These are phyloP conservation scores for Leptura quadrifasciata DNA, from an alignment of 2,888 invertebrate species.

Conservation along the genomic window DNA sequence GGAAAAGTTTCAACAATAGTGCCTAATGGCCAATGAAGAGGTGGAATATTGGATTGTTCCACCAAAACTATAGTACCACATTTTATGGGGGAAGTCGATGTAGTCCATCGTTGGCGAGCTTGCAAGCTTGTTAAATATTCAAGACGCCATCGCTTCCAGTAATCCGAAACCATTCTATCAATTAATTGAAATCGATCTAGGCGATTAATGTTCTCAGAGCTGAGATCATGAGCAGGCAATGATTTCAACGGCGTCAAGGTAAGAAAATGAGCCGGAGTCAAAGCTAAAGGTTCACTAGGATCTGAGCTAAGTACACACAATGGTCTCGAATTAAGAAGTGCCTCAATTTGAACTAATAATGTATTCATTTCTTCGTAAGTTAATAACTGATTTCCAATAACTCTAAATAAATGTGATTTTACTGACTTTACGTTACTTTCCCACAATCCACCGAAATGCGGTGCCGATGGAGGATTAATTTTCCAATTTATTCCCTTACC, in stretches of 20 bases:
- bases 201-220: conserved; percentile 20
- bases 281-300: conserved; percentile 24
- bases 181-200: conserved; percentile 33
- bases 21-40: too few relatives aligned
- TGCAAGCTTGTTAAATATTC: conserved; percentile 34
- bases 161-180: too few relatives aligned
- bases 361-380: conserved; percentile 35
- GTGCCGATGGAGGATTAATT: conserved; percentile 14
- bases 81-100: too few relatives aligned
- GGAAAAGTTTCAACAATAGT: too few relatives aligned
- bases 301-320: background rate
- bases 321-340: conserved; percentile 10
- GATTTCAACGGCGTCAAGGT: background rate
- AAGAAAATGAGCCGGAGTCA: conserved; percentile 39
- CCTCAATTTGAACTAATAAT: conserved; percentile 26
- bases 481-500: conserved; percentile 34
- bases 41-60: too few relatives aligned
- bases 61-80: too few relatives aligned
- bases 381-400: conserved; percentile 28
- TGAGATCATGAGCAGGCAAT: conserved; percentile 24
- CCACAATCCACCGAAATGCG: conserved; percentile 34
- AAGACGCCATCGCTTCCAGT: conserved; percentile 23
- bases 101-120: conserved; percentile 10
- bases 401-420: conserved; percentile 32
- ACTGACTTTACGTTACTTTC: conserved; percentile 34